Base-by-base conservation (phyloP, 1,140 invertebrate genomes). In the Samia ricini region DNA sequence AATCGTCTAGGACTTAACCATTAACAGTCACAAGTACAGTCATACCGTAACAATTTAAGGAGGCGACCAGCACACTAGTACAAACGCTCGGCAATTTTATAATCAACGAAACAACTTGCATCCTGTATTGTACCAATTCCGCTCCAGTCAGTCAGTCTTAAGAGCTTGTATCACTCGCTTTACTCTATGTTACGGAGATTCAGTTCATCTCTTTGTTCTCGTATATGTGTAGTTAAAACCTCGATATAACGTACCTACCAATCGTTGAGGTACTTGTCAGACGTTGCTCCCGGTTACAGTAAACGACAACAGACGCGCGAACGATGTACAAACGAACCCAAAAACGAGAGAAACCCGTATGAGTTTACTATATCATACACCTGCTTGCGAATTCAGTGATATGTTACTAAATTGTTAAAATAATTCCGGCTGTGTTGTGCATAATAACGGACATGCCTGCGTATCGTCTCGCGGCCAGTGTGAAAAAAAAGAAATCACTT, bases 71-170 rank as follows among this genome's bases (percentile, higher is more conserved):
- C 79, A 84, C 84, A 73, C 33, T 42, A 42, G 26, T 29, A 83
- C 81, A 89, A 83, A 12, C 33, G 75, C 8, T 81, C 83, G 81
- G 87, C 85, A 89, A 88, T 87, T 85, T 83, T 80, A 83, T 88
- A 88, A 89, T 89, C 33, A 42, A 42, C 33, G 33, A 88, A 88
- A 89, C 88, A 77, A 84, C 61, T 49, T 69, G 76, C 83, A 88
- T 89, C 87, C 87, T 88, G 87, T 72, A 69, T 73, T 15, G 66
- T 62, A 62, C 72, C 74, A 75, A 72, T 75, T 77, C 77, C 74
- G 75, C 73, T 79, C 85, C 12, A 89, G 85, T 89, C 83, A 89
- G 85, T 89, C 83, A 83, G 77, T 82, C 82, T 76, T 83, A 79
- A 76, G 81, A 81, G 76, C 64, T 71, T 75, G 77, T 64, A 77